A percentile compares a stretch with the other conserved stretches of the same genome.
Conservation (phyloP, 1,140 invertebrate species). For the Diachasma alloeum region DNA sequence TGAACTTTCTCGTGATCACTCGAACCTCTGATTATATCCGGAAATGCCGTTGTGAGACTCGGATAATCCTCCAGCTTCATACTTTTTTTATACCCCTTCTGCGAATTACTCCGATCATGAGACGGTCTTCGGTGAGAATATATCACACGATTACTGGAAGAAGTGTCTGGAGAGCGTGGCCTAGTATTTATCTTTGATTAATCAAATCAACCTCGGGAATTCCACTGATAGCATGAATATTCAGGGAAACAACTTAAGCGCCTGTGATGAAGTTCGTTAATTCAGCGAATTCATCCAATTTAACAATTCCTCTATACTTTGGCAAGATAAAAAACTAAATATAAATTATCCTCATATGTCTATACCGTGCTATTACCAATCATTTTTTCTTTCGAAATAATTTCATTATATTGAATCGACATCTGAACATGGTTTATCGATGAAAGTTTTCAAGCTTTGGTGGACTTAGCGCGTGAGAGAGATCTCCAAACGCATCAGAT, state of each 20-base stretch:
- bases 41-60: constrained; percentile 38
- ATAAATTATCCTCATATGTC: neutral
- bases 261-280: too few relatives aligned
- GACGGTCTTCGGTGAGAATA: constrained; percentile 20
- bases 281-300: too few relatives aligned
- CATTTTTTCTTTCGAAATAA: too few relatives aligned
- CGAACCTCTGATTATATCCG: constrained; percentile 30
- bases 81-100: constrained; percentile 13
- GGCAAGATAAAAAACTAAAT: neutral
- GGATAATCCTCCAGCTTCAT: constrained; percentile 40
- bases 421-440: neutral
- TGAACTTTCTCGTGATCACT: constrained; percentile 23
- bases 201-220: too few relatives aligned
- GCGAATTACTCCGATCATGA: constrained; percentile 1
- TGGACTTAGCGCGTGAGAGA: neutral
- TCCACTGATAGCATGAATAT: too few relatives aligned
- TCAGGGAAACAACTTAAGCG: too few relatives aligned
- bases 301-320: neutral
- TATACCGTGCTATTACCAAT: too few relatives aligned
- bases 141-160: constrained; percentile 39
- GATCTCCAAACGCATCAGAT: neutral
- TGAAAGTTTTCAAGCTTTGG: neutral
- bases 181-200: constrained; percentile 34
- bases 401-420: too few relatives aligned
- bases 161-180: constrained; percentile 34